A percentile compares a stretch with the other conserved stretches of the same genome.
Conservation (phyloP, 2,113 vertebrate genomes). For the Peromyscus californicus region DNA sequence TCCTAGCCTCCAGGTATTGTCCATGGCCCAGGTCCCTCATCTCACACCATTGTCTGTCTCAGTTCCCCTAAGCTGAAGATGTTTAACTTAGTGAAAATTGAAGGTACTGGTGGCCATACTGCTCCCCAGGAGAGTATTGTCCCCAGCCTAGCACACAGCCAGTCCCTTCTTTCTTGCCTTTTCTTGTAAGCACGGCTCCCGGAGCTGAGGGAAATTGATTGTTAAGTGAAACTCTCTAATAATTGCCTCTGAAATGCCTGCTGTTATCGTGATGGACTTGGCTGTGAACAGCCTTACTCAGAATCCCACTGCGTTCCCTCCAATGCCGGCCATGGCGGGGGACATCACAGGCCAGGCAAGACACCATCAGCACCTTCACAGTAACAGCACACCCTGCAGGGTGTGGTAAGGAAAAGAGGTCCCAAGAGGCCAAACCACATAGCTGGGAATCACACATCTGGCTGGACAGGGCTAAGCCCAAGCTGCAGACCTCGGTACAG, state of each 20-base stretch:
- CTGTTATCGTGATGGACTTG: constrained; percentile 83
- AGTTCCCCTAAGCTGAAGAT: not conserved
- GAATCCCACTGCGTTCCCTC: not conserved
- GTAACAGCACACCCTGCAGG: not conserved
- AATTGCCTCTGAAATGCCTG: constrained; percentile 84
- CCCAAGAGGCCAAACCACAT: not conserved
- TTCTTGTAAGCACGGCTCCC: constrained; percentile 65
- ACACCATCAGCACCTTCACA: not conserved
- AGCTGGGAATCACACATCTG: not conserved
- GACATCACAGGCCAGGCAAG: not conserved
- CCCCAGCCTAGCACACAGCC: constrained; percentile 17
- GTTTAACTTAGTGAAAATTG: constrained; percentile 52
- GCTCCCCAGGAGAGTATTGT: constrained; percentile 51
- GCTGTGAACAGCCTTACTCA: constrained; percentile 72
- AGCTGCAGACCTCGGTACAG: not conserved
- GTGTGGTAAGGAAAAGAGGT: not conserved
- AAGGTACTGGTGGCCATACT: not conserved
- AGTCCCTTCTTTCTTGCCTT: constrained; percentile 60
- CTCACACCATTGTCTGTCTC: not conserved
- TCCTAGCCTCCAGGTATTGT: too few species aligned
- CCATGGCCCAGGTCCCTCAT: not conserved
- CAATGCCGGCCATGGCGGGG: not conserved
- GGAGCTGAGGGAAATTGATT: constrained; percentile 83
- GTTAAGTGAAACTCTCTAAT: constrained; percentile 86
- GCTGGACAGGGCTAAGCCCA: not conserved